A percentile compares a stretch with the other conserved stretches of the same genome.
These are phyloP conservation scores for Notodonta ziczac DNA, from an alignment of 2,888 invertebrate species.

Conservation along the genomic window DNA sequence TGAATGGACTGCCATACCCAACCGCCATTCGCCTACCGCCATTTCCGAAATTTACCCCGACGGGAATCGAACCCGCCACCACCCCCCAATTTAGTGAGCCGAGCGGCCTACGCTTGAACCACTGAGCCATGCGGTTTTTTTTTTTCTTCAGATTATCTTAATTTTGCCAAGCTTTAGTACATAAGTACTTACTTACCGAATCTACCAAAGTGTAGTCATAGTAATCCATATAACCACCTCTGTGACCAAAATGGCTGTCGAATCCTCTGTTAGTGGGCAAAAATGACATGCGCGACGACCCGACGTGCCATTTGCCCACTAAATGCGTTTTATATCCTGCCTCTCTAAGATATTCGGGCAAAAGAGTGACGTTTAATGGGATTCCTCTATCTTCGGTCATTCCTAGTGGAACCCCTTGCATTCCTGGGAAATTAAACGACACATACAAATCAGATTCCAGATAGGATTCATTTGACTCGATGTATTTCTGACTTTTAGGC, in stretches of 20 bases:
- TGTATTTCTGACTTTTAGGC: too few relatives aligned
- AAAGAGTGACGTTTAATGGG: conserved; percentile 75
- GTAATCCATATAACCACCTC: conserved; percentile 93
- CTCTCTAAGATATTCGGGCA: conserved; percentile 86
- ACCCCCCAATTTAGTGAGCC: too few relatives aligned
- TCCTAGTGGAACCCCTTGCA: conserved; percentile 75
- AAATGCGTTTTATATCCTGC: conserved; percentile 90
- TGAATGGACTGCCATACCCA: too few relatives aligned
- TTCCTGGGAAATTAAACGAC: conserved; percentile 50
- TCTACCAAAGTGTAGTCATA: conserved; percentile 82
- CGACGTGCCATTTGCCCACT: conserved; percentile 93
- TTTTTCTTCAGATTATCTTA: too few relatives aligned
- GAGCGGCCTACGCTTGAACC: too few relatives aligned
- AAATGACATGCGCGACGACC: conserved; percentile 78
- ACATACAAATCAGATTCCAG: not conserved
- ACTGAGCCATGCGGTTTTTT: too few relatives aligned
- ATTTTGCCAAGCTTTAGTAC: too few relatives aligned
- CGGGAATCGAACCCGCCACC: too few relatives aligned
- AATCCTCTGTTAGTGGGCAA: conserved; percentile 91
- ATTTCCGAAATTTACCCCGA: too few relatives aligned
- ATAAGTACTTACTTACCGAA: conserved; percentile 55
- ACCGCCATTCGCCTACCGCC: too few relatives aligned
- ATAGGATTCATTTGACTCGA: too few relatives aligned
- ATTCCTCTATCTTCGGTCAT: conserved; percentile 73
- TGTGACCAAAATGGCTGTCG: conserved; percentile 93